Base-by-base conservation (phyloP, 2,797 vertebrate species). In the Enteromius treurensis region DNA sequence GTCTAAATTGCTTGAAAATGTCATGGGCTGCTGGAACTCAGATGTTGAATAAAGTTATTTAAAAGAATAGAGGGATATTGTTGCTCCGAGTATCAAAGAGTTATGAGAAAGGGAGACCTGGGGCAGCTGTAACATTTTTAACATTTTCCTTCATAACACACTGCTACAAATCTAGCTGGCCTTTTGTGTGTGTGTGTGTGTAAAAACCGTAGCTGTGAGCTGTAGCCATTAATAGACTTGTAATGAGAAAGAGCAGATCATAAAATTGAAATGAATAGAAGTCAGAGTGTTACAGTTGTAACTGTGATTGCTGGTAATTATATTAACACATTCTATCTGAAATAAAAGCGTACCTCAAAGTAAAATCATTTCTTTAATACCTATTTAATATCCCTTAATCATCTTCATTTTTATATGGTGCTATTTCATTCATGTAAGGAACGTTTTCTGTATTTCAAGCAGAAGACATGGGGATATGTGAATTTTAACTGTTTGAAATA, bases 1-100 rank as follows among this genome's bases (percentile, higher is more conserved):
- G 49, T 69, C 53, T 58, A 83, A 83, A 83, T 77, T 60, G 81
- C 81, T 77, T 77, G 64, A 65, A 77, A 83, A 83, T 83, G 81
- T 83, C 81, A 82, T 5, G 9, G 62, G 37, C 73, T 68, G 51
- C 62, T 82, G 81, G 80, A 82, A 76, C 60, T 45, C 34, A 1
- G 23, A 82, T 58, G 81, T 47, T 81, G 42, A 64, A 51, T 58
- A 64, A 77, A 47, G 74, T 37, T 79, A 40, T 79, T 68, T 64
- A 15, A 64, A 64, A 64, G n/a, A 45, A 77, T 42, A 69, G 14
- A 77, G 34, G 4, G 45, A 21, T 75, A 75, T 65, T 53, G 71
- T 68, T 19, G 32, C 47, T 3, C 47, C 0, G 70, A 64, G 42
- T 49, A 64, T 67, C 26, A 23, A 81, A 51, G 62, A 75, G 62